Evolutionary conservation across 2,888 invertebrate genomes (phyloP).

Genomic region (Melanchra persicariae): DNA sequence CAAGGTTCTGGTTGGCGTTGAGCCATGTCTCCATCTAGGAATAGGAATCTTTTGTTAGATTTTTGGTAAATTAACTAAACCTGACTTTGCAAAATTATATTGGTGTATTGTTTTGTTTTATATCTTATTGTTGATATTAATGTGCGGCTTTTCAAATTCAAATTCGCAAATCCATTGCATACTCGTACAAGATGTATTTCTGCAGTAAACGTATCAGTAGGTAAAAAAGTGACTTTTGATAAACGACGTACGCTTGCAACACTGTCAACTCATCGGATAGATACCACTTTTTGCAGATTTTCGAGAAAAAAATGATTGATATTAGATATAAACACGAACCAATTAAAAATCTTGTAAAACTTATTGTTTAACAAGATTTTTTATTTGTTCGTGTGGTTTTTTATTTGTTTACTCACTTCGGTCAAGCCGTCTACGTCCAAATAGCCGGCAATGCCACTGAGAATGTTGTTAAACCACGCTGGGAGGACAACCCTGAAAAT

Average conservation of each 20-base stretch:
- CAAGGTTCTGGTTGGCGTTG: slow-evolving; percentile 63
- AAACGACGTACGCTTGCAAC: neutral
- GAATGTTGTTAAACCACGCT: slow-evolving; percentile 77
- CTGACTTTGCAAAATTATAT: neutral
- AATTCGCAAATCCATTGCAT: too few species aligned
- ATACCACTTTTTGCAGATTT: neutral
- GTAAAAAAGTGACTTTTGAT: neutral
- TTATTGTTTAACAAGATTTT: neutral
- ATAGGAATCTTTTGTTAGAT: slow-evolving; percentile 4
- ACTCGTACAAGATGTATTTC: neutral
- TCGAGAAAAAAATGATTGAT: too few species aligned
- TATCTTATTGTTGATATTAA: neutral
- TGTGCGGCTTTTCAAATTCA: neutral
- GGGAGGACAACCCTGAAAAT: slow-evolving; percentile 80
- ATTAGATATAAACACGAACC: too few species aligned
- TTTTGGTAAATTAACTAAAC: neutral
- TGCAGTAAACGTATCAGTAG: too few species aligned
- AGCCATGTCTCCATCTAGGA: slow-evolving; percentile 86
- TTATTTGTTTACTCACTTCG: slow-evolving; percentile 77
- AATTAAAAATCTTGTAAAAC: too few species aligned
- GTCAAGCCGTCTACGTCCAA: slow-evolving; percentile 81
- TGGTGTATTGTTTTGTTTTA: neutral
- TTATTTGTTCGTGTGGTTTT: neutral
- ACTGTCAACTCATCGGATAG: neutral
- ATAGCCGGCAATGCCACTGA: slow-evolving; percentile 79